Evolutionary conservation across 2,888 invertebrate species (phyloP), one percentile per base, ranked within the genome.

Genomic region (Ommatoiulus sabulosus): DNA sequence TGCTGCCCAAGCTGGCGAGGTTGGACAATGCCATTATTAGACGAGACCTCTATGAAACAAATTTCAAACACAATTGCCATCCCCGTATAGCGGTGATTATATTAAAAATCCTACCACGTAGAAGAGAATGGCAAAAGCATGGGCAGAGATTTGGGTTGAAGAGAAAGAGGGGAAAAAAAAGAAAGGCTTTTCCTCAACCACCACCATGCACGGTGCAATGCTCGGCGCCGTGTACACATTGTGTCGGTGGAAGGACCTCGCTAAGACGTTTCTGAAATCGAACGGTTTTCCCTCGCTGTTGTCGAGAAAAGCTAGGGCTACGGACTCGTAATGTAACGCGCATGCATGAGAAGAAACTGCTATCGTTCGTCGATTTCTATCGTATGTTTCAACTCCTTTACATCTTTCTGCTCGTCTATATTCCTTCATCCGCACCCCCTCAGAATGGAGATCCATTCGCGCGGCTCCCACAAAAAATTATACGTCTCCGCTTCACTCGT

Each of bases 281-380:
- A 85, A 85, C 44, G 85, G 44, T 17, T 44, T 43, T 85, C n/a
- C 85, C 52, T n/a, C 43, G 46, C 72, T 85, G 85, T 85, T 46
- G 44, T 85, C 85, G 15, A 20, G 85, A 85, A 85, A 85, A 43
- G n/a, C 44, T 44, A 44, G 20, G 20, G 44, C 85, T 85, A 85
- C 46, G 85, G 85, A 85, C 85, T 85, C 46, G 0, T 44, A 85
- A 85, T 44, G 46, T 85, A 46, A 44, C n/a, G 46, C 44, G 46
- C 46, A 85, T 85, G 46, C 46, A 85, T 85, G 85, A 85, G 84
- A 84, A 84, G 85, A 85, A 46, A 85, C 85, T 46, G 46, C 85
- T 46, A 85, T 85, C 85, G 44, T 85, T 85, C 44, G 85, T 85
- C 85, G 85, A 85, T 85, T 85, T 85, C 46, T 44, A 85, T 44